A percentile compares a stretch with the other conserved stretches of the same genome.
phyloP scores from a whole-genome alignment of 1,140 invertebrate species.

The Zaprionus kolodkinae region DNA sequence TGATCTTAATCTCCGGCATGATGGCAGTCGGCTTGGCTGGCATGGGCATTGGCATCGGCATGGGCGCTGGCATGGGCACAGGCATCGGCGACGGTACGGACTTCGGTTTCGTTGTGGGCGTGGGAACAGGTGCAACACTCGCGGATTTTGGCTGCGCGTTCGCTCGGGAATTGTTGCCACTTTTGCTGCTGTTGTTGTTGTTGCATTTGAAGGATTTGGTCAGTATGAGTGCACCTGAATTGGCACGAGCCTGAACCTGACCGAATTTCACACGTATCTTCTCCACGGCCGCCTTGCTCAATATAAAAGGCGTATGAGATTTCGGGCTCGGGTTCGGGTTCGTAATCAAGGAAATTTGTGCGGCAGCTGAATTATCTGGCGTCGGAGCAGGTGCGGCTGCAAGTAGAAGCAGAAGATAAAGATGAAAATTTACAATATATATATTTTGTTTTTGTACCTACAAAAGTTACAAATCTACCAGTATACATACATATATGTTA shows the following conservation, averaged over 20 bases:
- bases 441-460: too few relatives aligned
- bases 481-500: not conserved
- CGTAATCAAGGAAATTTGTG: slow-evolving; percentile 55
- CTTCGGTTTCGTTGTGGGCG: not conserved
- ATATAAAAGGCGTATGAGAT: slow-evolving; percentile 51
- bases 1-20: slow-evolving; percentile 27
- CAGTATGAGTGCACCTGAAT: slow-evolving; percentile 49
- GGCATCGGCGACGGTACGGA: not conserved
- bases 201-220: slow-evolving; percentile 31
- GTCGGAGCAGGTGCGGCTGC: slow-evolving; percentile 20
- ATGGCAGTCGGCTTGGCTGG: not conserved
- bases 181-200: slow-evolving; percentile 14
- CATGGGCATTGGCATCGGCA: slow-evolving; percentile 15
- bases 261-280: slow-evolving; percentile 64
- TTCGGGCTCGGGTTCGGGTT: slow-evolving; percentile 41
- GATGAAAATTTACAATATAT: not conserved
- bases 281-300: slow-evolving; percentile 67
- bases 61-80: not conserved
- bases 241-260: slow-evolving; percentile 53
- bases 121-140: too few relatives aligned
- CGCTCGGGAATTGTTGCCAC: not conserved
- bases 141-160: too few relatives aligned
- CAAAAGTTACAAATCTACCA: not conserved
- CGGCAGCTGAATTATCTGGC: slow-evolving; percentile 9
- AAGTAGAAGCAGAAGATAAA: slow-evolving; percentile 20